These are phyloP conservation scores for Sparidentex hasta DNA, from an alignment of 2,797 vertebrate species.

Conservation along the genomic window DNA sequence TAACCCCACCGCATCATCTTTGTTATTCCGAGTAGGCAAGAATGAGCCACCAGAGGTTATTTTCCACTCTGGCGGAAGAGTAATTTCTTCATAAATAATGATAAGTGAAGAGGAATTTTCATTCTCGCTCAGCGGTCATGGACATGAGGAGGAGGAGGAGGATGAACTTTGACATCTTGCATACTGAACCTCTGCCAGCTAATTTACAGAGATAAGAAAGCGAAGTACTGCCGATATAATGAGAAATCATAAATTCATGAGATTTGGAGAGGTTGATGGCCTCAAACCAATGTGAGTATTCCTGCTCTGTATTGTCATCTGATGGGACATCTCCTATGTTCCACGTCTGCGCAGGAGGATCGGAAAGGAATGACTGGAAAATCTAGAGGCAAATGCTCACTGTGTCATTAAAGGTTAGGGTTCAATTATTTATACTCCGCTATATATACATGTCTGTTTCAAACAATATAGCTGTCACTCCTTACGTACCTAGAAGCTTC, in stretches of 20 bases:
- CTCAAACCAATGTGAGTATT: slow-evolving; percentile 3
- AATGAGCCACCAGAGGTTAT: slow-evolving; percentile 40
- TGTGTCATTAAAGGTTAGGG: no score
- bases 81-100: slow-evolving; percentile 53
- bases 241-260: slow-evolving; percentile 56
- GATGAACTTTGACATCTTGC: slow-evolving; percentile 52
- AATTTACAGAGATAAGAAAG: slow-evolving; percentile 49
- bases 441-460: no score
- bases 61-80: slow-evolving; percentile 28
- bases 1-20: slow-evolving; percentile 13
- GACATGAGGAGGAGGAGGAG: slow-evolving; percentile 12
- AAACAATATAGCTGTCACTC: no score
- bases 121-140: slow-evolving; percentile 9
- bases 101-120: slow-evolving; percentile 53
- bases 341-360: background rate
- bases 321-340: slow-evolving; percentile 15
- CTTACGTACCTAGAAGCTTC: no score
- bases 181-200: slow-evolving; percentile 25
- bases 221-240: slow-evolving; percentile 38
- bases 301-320: background rate
- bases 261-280: slow-evolving; percentile 33
- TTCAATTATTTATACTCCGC: no score
- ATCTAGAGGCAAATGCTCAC: background rate
- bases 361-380: background rate
- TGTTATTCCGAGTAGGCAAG: slow-evolving; percentile 39